phyloP scores from a whole-genome alignment of 2,113 vertebrate species.

The Trematocara variabile region DNA sequence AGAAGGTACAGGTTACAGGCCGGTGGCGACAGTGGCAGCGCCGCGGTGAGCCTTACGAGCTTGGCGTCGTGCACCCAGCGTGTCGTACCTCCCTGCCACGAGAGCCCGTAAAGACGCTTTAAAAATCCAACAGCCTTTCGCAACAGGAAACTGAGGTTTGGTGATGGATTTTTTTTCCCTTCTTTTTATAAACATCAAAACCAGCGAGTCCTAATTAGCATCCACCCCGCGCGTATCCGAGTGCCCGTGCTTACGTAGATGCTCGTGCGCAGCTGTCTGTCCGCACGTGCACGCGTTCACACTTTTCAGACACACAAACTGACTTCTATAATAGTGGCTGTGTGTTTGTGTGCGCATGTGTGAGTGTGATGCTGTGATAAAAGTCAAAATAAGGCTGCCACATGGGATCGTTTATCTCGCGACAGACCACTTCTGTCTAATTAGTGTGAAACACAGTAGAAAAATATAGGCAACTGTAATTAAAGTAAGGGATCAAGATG shows the following conservation, averaged over 20 bases:
- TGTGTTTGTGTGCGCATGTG: neutral
- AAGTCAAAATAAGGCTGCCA: constrained; percentile 62
- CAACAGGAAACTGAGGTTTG: constrained; percentile 62
- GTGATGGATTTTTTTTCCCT: constrained; percentile 35
- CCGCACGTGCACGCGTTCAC: neutral
- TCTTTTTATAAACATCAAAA: constrained; percentile 55
- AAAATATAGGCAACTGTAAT: constrained; percentile 61
- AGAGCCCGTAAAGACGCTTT: constrained; percentile 27
- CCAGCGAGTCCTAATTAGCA: constrained; percentile 41
- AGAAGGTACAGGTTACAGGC: constrained; percentile 43
- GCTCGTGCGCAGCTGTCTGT: neutral
- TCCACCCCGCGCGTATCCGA: neutral
- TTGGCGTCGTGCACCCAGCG: constrained; percentile 32
- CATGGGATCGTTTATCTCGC: constrained; percentile 73
- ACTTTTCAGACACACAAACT: neutral
- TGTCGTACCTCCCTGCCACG: constrained; percentile 38
- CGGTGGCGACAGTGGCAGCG: constrained; percentile 54
- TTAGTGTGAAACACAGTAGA: constrained; percentile 64
- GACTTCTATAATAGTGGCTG: neutral
- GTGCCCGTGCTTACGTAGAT: neutral
- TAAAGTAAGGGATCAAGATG: constrained; percentile 31
- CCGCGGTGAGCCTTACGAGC: constrained; percentile 65
- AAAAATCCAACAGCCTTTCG: constrained; percentile 31
- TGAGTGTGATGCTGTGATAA: constrained; percentile 45
- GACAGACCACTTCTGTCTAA: constrained; percentile 74